These are phyloP conservation scores for Rhynchonycteris naso DNA, from an alignment of 2,797 vertebrate genomes.

Conservation along the genomic window DNA sequence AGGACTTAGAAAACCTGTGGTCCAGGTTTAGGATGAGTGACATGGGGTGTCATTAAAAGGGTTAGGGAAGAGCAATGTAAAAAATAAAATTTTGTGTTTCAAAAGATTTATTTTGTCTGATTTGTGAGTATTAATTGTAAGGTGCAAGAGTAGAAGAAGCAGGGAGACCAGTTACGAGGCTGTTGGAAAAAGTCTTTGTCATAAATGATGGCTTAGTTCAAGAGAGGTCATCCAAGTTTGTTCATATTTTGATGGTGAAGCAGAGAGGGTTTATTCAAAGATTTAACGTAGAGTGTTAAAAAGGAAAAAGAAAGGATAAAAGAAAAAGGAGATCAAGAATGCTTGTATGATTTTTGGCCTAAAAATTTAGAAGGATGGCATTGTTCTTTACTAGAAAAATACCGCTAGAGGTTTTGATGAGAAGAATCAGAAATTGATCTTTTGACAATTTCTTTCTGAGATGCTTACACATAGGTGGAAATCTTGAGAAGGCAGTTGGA, in stretches of 20 bases:
- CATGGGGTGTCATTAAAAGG: neutral
- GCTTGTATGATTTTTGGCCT: neutral
- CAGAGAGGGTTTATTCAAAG: neutral
- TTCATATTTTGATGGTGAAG: neutral
- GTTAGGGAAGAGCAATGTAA: neutral
- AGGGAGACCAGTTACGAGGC: neutral
- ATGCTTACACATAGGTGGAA: neutral
- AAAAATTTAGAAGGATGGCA: neutral
- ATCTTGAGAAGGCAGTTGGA: neutral
- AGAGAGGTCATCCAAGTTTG: neutral
- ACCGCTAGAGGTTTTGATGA: neutral
- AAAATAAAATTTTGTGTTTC: neutral
- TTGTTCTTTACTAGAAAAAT: neutral
- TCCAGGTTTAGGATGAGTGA: neutral
- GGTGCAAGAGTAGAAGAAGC: neutral
- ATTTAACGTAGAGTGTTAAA: neutral
- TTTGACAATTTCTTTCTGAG: slow-evolving; percentile 1
- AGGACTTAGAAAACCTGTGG: neutral
- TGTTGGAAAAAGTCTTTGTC: neutral
- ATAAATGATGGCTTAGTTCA: neutral
- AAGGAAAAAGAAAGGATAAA: neutral
- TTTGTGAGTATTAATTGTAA: slow-evolving; percentile 5
- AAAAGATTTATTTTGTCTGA: neutral
- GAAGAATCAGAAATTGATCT: neutral
- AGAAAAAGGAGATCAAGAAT: neutral